Conservation (phyloP, 2,113 vertebrate genomes). For the Poecilia latipinna region DNA sequence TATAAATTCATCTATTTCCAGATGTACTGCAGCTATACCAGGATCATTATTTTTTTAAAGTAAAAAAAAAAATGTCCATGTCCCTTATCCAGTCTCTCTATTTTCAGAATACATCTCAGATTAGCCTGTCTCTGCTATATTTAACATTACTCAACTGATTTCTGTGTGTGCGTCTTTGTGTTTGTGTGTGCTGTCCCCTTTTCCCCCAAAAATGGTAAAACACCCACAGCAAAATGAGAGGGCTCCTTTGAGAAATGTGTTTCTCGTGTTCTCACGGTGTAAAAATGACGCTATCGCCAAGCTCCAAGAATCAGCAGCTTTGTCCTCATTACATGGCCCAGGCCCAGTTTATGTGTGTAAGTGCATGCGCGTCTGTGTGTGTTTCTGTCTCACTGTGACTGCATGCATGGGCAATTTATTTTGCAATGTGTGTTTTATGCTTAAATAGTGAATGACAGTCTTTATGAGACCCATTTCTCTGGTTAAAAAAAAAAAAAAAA, state of each 20-base stretch:
- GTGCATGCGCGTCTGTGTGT: slow-evolving; percentile 21
- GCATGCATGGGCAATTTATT: slow-evolving; percentile 38
- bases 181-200: slow-evolving; percentile 30
- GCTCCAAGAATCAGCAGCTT: slow-evolving; percentile 65
- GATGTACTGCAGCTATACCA: slow-evolving; percentile 5
- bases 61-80: slow-evolving; percentile 32
- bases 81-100: slow-evolving; percentile 18
- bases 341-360: slow-evolving; percentile 43
- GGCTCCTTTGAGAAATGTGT: slow-evolving; percentile 77
- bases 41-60: slow-evolving; percentile 13
- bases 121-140: slow-evolving; percentile 50
- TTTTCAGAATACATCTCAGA: slow-evolving; percentile 57
- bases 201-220: slow-evolving; percentile 64
- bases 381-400: slow-evolving; percentile 18
- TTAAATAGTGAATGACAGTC: slow-evolving; percentile 73
- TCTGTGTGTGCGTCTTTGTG: slow-evolving; percentile 21
- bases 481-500: slow-evolving; percentile 21
- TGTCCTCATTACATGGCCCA: slow-evolving; percentile 54
- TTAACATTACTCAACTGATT: slow-evolving; percentile 35
- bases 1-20: slow-evolving; percentile 15
- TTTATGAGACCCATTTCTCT: slow-evolving; percentile 67
- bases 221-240: slow-evolving; percentile 68
- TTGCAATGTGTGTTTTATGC: slow-evolving; percentile 44
- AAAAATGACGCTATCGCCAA: slow-evolving; percentile 66
- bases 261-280: slow-evolving; percentile 77